Percentiles rank a stretch among this genome's conserved stretches.
Conservation (phyloP, 2,113 vertebrate genomes). For the Pheucticus melanocephalus region DNA sequence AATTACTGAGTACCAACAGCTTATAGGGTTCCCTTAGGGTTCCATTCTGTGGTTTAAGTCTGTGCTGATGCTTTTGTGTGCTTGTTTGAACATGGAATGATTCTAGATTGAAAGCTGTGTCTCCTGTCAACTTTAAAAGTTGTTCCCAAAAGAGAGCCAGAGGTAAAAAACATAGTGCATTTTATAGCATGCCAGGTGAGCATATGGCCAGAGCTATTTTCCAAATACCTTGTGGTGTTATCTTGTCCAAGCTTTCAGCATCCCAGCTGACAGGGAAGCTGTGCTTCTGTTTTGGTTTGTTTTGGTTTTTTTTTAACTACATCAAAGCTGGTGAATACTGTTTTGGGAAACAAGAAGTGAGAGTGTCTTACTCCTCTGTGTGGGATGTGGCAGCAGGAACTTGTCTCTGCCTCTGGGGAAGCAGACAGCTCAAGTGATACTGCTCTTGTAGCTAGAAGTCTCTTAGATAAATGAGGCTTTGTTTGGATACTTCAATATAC, state of each 20-base stretch:
- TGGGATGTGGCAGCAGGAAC: constrained; percentile 1
- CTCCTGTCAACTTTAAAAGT: neutral
- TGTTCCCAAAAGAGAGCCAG: neutral
- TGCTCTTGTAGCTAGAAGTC: neutral
- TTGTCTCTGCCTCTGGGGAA: neutral
- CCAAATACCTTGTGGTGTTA: neutral
- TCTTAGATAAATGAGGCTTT: neutral
- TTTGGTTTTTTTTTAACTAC: neutral
- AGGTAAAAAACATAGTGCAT: neutral
- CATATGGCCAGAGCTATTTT: neutral
- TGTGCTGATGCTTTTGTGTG: neutral
- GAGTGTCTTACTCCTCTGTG: neutral
- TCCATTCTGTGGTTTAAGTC: neutral
- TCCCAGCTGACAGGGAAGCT: neutral
- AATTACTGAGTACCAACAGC: neutral
- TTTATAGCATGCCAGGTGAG: neutral
- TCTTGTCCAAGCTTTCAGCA: neutral
- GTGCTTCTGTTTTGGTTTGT: neutral
- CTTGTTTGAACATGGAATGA: neutral
- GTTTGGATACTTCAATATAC: neutral
- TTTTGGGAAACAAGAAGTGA: constrained; percentile 28
- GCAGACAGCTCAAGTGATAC: neutral
- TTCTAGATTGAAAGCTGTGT: neutral
- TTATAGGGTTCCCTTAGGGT: neutral
- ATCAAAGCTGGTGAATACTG: neutral